Base-by-base conservation (phyloP, 2,113 vertebrate species). In the Tychaedon coryphoeus region DNA sequence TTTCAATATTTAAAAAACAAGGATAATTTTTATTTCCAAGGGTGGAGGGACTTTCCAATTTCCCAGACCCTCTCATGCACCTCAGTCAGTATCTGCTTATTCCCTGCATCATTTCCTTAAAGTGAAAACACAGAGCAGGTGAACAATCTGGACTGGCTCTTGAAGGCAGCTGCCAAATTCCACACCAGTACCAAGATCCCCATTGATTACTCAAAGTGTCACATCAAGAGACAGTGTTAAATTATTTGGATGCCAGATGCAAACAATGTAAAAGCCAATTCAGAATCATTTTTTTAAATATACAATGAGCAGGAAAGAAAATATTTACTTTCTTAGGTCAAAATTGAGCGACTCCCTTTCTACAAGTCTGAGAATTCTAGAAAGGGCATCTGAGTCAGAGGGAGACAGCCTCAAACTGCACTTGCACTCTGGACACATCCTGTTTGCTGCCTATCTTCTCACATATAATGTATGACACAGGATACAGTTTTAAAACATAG, bases 401-500 rank as follows among this genome's bases (percentile, higher is more conserved):
- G 5, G 14, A 88, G 28, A 82, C 15, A 58, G 43, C 14, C 50
- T 82, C 47, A 78, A 57, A 76, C 34, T 65, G 43, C 62, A 85
- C 12, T 33, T 76, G 42, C 34, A 80, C 42, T 76, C 91, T 12
- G 24, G 67, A 48, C 53, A n/a, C 10, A 61, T 26, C 4, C 31
- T 28, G 24, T 77, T 58, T 86, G 71, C 42, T 80, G 48, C 25
- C 34, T 31, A 2, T 86, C 51, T 77, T 58, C 43, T 77, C 67
- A 71, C 31, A 64, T 34, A 71, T 5, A n/a, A 47, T 4, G 7
- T 7, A 12, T 51, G 34, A 56, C 53, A 54, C 0, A 0, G 24
- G 14, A 81, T 34, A 54, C 43, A 86, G 40, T 29, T 80, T 72
- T 71, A 84, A 92, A 92, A 78, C 31, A 29, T 17, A 61, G 56